phyloP scores from a whole-genome alignment of 2,113 vertebrate genomes.

The Phrynocephalus versicolor region DNA sequence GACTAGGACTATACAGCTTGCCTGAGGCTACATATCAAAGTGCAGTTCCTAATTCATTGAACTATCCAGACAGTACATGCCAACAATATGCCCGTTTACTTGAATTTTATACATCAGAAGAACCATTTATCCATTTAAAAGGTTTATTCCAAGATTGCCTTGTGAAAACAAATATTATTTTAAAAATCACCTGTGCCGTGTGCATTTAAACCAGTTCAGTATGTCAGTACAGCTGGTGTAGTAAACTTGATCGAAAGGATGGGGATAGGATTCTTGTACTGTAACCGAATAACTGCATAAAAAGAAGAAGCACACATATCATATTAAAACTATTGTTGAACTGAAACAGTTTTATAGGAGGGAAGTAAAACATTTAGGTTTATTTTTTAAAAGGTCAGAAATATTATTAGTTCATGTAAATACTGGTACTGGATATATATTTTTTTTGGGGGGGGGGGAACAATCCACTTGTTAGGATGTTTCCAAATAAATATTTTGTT shows the following conservation, averaged over 20 bases:
- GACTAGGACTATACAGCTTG: too few species aligned
- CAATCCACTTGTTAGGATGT: slow-evolving; percentile 31
- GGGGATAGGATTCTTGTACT: slow-evolving; percentile 94
- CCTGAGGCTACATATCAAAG: too few species aligned
- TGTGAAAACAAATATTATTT: background rate
- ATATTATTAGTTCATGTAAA: background rate
- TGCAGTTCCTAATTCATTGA: too few species aligned
- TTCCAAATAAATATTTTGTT: slow-evolving; percentile 36
- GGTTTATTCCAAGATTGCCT: background rate
- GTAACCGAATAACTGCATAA: slow-evolving; percentile 89
- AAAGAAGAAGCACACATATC: slow-evolving; percentile 29
- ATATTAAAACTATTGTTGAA: background rate
- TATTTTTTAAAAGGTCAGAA: background rate
- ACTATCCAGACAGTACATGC: background rate
- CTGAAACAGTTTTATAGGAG: background rate
- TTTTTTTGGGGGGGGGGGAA: background rate
- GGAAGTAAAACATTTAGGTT: background rate
- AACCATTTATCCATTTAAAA: background rate
- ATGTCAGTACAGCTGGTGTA: slow-evolving; percentile 97
- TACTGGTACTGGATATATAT: background rate
- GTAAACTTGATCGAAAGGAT: slow-evolving; percentile 95
- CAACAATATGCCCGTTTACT: background rate
- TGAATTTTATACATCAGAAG: background rate
- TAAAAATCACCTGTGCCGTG: slow-evolving; percentile 87
- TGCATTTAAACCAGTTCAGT: slow-evolving; percentile 99